Conservation (phyloP, 2,888 invertebrate genomes). For the Neelides folsomi region DNA sequence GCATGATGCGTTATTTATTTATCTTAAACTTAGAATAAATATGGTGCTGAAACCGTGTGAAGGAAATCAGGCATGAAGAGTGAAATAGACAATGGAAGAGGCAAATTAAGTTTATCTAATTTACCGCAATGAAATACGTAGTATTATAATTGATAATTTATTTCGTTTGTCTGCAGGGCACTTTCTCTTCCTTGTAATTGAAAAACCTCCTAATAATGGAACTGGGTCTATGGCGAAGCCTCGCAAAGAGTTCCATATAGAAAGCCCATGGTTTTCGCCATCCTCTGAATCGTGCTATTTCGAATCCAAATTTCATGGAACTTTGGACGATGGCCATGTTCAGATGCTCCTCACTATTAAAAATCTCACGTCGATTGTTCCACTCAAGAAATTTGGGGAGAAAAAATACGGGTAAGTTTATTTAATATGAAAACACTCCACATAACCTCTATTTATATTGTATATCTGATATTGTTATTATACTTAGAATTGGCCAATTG, state of each 20-base stretch:
- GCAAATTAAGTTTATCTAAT: too few species aligned
- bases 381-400: conserved; percentile 38
- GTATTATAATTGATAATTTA: conserved; percentile 13
- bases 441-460: neutral
- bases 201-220: too few species aligned
- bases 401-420: conserved; percentile 38
- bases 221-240: conserved; percentile 31
- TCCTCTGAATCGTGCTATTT: conserved; percentile 39
- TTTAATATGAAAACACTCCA: too few species aligned
- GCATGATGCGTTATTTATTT: too few species aligned
- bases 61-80: too few species aligned
- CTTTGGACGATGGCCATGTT: conserved; percentile 40
- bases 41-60: too few species aligned
- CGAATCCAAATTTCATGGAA: conserved; percentile 40
- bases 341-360: conserved; percentile 40
- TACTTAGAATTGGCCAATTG: too few species aligned
- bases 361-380: conserved; percentile 39
- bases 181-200: conserved; percentile 48
- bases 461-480: too few species aligned
- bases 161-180: conserved; percentile 46
- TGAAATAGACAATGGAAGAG: too few species aligned
- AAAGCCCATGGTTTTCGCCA: conserved; percentile 37
- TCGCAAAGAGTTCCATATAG: conserved; percentile 34
- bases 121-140: neutral
- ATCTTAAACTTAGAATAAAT: too few species aligned